Conservation (phyloP, 2,888 invertebrate genomes). For the Xylota sylvarum region DNA sequence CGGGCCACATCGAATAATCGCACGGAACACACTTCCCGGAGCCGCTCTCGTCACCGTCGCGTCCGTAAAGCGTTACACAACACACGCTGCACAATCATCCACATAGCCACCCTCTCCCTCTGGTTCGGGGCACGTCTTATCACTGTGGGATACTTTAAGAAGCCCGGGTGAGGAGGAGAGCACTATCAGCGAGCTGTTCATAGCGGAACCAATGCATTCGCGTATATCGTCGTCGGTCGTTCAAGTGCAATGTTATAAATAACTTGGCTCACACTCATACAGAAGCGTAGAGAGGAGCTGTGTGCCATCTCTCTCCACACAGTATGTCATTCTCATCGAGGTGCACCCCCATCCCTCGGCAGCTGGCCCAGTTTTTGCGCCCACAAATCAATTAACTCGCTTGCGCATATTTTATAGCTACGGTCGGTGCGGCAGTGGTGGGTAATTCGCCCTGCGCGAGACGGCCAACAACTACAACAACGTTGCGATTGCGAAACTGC, state of each 20-base stretch:
- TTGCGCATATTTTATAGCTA: conserved; percentile 64
- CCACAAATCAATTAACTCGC: conserved; percentile 73
- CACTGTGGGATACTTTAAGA: conserved; percentile 38
- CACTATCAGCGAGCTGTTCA: conserved; percentile 48
- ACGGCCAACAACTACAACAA: not conserved
- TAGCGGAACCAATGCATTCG: conserved; percentile 65
- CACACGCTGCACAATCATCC: conserved; percentile 49
- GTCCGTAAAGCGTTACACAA: conserved; percentile 57
- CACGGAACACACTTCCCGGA: conserved; percentile 53
- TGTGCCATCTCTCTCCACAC: conserved; percentile 43
- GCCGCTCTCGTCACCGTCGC: not conserved
- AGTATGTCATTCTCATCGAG: conserved; percentile 30
- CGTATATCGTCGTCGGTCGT: conserved; percentile 43
- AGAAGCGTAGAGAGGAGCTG: conserved; percentile 34
- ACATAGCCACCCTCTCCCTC: not conserved
- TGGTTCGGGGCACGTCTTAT: conserved; percentile 43
- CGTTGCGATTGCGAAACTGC: conserved; percentile 72
- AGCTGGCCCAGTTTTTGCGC: conserved; percentile 72
- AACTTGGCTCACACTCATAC: conserved; percentile 46
- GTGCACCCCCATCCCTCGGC: conserved; percentile 29
- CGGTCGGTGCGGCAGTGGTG: not conserved
- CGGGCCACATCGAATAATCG: conserved; percentile 35
- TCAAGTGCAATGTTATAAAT: conserved; percentile 76
- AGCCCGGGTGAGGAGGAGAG: conserved; percentile 1
- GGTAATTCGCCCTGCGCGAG: not conserved